A percentile compares a stretch with the other conserved stretches of the same genome.
Conservation (phyloP, 2,888 invertebrate species). For the Philaethria dido region DNA sequence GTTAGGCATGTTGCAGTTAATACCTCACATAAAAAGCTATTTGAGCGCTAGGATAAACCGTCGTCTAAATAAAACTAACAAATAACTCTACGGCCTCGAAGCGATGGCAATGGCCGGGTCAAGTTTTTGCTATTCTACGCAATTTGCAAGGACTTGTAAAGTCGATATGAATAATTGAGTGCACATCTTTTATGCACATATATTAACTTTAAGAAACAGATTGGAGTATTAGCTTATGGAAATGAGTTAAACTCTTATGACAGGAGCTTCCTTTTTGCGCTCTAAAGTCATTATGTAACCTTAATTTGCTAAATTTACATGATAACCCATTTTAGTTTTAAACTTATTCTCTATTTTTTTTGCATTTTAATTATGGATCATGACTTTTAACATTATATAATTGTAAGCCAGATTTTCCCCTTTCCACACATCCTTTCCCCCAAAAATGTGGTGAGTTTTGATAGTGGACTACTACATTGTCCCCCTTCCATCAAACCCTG, state of each 20-base stretch:
- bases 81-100: slow-evolving; percentile 41
- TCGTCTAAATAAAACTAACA: slow-evolving; percentile 26
- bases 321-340: not conserved
- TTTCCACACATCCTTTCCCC: too few relatives aligned
- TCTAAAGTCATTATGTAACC: not conserved
- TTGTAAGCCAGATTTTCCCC: too few relatives aligned
- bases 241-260: slow-evolving; percentile 10
- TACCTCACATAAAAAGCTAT: slow-evolving; percentile 10
- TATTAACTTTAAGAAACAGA: slow-evolving; percentile 25
- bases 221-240: slow-evolving; percentile 18
- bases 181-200: slow-evolving; percentile 38
- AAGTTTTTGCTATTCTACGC: slow-evolving; percentile 42
- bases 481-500: too few relatives aligned
- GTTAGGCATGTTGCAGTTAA: not conserved
- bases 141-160: slow-evolving; percentile 42
- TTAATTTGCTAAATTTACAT: not conserved
- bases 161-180: slow-evolving; percentile 46
- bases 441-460: too few relatives aligned
- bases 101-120: slow-evolving; percentile 46
- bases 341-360: not conserved
- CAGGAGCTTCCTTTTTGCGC: slow-evolving; percentile 12
- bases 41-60: slow-evolving; percentile 20
- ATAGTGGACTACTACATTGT: too few relatives aligned
- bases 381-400: too few relatives aligned
- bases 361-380: not conserved